A percentile compares a stretch with the other conserved stretches of the same genome.
These are phyloP conservation scores for Pelmatolapia mariae DNA, from an alignment of 2,113 vertebrate genomes.

Conservation along the genomic window DNA sequence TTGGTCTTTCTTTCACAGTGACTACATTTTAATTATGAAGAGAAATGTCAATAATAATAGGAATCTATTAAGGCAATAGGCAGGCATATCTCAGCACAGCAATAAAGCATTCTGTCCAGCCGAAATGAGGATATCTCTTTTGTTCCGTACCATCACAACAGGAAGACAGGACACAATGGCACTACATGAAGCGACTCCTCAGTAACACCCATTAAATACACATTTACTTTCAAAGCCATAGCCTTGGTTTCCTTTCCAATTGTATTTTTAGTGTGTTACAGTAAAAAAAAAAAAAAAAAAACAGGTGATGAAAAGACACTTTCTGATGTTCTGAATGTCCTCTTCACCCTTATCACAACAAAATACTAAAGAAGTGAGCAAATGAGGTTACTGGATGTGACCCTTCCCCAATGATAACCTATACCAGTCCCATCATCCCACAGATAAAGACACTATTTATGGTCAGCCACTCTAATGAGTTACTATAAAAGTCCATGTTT, in stretches of 20 bases:
- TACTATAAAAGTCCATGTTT: neutral
- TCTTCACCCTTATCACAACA: neutral
- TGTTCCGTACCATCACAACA: neutral
- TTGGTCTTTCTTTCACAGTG: neutral
- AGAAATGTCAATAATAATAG: slow-evolving; percentile 1
- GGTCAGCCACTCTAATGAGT: neutral
- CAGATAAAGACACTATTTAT: neutral
- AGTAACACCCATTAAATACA: neutral
- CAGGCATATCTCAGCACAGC: neutral
- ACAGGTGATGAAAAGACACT: neutral
- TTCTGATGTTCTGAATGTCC: neutral
- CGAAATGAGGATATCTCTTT: neutral
- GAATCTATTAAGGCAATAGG: slow-evolving; percentile 12
- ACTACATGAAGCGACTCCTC: neutral
- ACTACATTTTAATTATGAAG: slow-evolving; percentile 17
- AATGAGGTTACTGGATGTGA: neutral
- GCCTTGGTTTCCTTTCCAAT: neutral
- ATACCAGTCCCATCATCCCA: neutral
- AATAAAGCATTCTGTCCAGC: neutral
- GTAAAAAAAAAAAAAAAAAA: neutral
- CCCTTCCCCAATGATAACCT: neutral
- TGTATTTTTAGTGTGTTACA: neutral
- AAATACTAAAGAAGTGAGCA: neutral
- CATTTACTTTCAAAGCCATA: neutral
- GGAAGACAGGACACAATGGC: neutral